A percentile compares a stretch with the other conserved stretches of the same genome.
Evolutionary conservation across 1,140 invertebrate genomes (phyloP).

Genomic region (Euwallacea similis): DNA sequence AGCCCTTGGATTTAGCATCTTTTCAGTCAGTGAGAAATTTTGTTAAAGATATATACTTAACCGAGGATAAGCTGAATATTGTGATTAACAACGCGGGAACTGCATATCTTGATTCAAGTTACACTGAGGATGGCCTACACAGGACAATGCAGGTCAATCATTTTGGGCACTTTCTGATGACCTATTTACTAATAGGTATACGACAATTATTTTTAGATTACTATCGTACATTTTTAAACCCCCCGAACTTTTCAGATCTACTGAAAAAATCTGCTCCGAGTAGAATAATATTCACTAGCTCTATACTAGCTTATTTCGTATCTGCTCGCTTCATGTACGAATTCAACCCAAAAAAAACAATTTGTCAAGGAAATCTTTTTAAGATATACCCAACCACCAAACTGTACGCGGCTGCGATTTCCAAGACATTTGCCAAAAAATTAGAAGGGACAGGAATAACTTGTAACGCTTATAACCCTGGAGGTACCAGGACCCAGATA

Average conservation of each 20-base stretch:
- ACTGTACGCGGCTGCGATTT: no score
- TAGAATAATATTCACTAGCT: conserved; percentile 48
- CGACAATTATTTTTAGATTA: neutral
- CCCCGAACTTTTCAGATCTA: conserved; percentile 47
- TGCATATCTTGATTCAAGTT: conserved; percentile 47
- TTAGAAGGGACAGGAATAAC: no score
- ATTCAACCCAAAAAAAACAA: no score
- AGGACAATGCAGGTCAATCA: conserved; percentile 66
- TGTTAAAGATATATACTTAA: conserved; percentile 55
- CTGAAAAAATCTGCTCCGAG: conserved; percentile 43
- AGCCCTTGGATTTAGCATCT: conserved; percentile 56
- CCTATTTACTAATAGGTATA: conserved; percentile 60
- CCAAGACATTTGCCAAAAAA: no score
- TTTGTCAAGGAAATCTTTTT: no score
- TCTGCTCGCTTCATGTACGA: no score
- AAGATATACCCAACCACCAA: no score
- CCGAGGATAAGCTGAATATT: conserved; percentile 62
- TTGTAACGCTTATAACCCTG: no score
- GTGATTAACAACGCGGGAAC: conserved; percentile 69
- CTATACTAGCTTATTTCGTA: conserved; percentile 9
- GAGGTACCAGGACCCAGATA: no score
- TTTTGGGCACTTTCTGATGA: conserved; percentile 68
- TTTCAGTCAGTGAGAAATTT: conserved; percentile 58
- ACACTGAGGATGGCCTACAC: conserved; percentile 63
- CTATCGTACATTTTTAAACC: no score